Conservation (phyloP, 2,888 invertebrate species). For the Parasteatoda lunata region DNA sequence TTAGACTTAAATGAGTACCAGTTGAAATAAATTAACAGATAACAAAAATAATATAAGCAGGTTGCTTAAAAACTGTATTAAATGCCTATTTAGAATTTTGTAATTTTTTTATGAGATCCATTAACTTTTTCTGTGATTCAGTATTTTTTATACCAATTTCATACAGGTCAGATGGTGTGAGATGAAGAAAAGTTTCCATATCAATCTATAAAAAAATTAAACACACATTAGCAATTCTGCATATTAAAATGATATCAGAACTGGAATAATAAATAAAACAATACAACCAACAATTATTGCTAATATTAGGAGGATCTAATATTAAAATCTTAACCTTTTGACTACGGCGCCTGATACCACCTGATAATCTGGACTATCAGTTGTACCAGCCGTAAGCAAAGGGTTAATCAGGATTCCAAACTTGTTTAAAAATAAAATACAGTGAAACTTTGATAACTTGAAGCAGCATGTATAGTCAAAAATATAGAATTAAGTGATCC, state of each 20-base stretch:
- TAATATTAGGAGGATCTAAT: background rate
- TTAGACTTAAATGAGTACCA: no score
- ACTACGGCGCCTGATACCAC: background rate
- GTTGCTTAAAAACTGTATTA: no score
- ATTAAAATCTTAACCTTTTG: background rate
- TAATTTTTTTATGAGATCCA: conserved; percentile 48
- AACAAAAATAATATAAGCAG: no score
- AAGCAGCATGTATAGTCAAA: no score
- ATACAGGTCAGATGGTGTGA: conserved; percentile 60
- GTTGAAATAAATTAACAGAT: no score
- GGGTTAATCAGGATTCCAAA: no score
- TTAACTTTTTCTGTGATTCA: conserved; percentile 43
- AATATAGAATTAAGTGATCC: no score
- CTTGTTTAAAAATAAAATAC: no score
- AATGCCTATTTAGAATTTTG: conserved; percentile 3
- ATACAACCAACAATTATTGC: background rate
- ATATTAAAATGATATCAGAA: background rate
- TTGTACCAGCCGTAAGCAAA: no score
- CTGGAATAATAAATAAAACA: background rate
- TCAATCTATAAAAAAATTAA: conserved; percentile 47
- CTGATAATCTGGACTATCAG: no score
- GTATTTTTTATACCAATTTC: conserved; percentile 58
- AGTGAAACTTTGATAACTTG: no score
- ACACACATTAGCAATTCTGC: background rate
- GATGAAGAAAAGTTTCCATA: conserved; percentile 44